phyloP scores from a whole-genome alignment of 1,140 invertebrate species.

The Pygmarrhopalites habei region DNA sequence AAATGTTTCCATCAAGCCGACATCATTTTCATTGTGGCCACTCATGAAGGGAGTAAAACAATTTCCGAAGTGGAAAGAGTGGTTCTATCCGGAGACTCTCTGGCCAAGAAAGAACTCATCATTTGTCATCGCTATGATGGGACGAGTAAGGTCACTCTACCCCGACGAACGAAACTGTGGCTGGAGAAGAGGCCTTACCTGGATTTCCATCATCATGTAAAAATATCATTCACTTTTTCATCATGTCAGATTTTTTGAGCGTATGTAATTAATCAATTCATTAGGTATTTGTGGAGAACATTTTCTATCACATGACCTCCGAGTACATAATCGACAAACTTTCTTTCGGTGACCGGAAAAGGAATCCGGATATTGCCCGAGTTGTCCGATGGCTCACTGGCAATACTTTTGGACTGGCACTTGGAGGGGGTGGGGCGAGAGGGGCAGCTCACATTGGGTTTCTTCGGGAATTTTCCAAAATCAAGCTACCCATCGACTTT shows the following conservation, averaged over 20 bases:
- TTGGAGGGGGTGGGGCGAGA: conserved; percentile 30
- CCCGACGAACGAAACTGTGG: conserved; percentile 11
- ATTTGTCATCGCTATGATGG: conserved; percentile 6
- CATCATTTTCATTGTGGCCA: conserved; percentile 12
- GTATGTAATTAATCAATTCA: too few species aligned
- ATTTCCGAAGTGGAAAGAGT: conserved; percentile 12
- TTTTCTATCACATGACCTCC: conserved; percentile 5
- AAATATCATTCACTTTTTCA: too few species aligned
- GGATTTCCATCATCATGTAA: conserved; percentile 29
- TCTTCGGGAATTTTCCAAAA: neutral
- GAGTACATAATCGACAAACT: neutral
- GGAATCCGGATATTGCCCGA: conserved; percentile 18
- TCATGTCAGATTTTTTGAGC: too few species aligned
- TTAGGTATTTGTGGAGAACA: conserved; percentile 1
- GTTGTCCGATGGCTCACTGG: conserved; percentile 20
- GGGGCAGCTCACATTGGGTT: conserved; percentile 20
- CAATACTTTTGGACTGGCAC: conserved; percentile 13
- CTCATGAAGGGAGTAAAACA: neutral
- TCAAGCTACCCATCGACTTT: conserved; percentile 20
- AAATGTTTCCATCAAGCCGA: conserved; percentile 27
- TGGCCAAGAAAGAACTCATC: conserved; percentile 24
- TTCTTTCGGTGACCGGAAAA: neutral
- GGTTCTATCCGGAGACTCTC: conserved; percentile 8
- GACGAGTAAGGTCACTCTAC: neutral
- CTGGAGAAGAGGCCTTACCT: conserved; percentile 13